These are phyloP conservation scores for Drosophila demipolita DNA, from an alignment of 2,888 invertebrate species.

Conservation along the genomic window DNA sequence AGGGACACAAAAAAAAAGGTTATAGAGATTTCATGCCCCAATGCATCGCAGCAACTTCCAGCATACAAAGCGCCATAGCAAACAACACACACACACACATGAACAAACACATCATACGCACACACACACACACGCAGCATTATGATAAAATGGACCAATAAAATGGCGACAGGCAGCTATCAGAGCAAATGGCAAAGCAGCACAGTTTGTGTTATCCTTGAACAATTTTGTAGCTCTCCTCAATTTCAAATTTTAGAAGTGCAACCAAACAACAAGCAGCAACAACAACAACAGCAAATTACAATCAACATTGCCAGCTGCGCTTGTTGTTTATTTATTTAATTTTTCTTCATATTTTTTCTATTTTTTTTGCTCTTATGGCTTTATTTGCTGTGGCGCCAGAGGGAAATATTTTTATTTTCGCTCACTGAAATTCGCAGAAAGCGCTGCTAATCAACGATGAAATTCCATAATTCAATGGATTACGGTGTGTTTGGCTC, in stretches of 20 bases:
- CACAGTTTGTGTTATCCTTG: constrained; percentile 43
- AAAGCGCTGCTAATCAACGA: constrained; percentile 64
- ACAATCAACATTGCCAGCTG: constrained; percentile 14
- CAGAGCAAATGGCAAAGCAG: constrained; percentile 35
- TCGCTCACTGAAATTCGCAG: constrained; percentile 33
- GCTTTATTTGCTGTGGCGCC: constrained; percentile 53
- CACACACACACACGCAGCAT: neutral
- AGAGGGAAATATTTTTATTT: constrained; percentile 24
- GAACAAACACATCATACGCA: constrained; percentile 7
- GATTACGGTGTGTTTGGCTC: constrained; percentile 9
- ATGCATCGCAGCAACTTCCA: constrained; percentile 45
- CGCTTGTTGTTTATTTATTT: constrained; percentile 39
- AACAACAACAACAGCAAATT: constrained; percentile 13
- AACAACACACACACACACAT: constrained; percentile 8
- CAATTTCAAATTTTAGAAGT: constrained; percentile 58
- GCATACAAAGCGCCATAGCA: constrained; percentile 35
- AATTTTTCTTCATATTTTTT: neutral
- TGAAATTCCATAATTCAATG: constrained; percentile 43
- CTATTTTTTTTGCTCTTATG: constrained; percentile 24
- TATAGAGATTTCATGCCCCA: constrained; percentile 71
- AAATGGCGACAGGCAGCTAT: constrained; percentile 16
- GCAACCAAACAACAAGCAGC: constrained; percentile 28
- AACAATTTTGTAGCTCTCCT: constrained; percentile 50
- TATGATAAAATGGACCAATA: constrained; percentile 35
- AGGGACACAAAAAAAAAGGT: constrained; percentile 57